Percentiles rank a stretch among this genome's conserved stretches.
Conservation (phyloP, 2,797 vertebrate species). For the Cichlasoma orientale region DNA sequence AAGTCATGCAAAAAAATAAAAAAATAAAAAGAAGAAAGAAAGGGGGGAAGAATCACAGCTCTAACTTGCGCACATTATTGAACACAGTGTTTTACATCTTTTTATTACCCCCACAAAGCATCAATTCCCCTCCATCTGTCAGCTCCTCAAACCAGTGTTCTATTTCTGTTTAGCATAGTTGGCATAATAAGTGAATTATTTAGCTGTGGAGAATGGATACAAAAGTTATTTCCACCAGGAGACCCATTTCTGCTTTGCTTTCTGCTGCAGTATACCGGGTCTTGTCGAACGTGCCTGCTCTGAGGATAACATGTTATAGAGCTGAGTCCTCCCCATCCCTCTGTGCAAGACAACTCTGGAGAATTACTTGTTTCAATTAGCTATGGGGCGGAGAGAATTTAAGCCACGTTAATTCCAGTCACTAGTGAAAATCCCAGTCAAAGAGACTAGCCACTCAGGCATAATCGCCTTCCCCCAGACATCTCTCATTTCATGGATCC, state of each 20-base stretch:
- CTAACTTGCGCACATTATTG: conserved; percentile 48
- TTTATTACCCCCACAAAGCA: conserved; percentile 47
- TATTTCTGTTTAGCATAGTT: conserved; percentile 51
- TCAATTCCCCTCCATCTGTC: conserved; percentile 40
- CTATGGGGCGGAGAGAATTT: conserved; percentile 70
- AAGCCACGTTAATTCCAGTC: conserved; percentile 78
- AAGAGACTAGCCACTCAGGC: conserved; percentile 59
- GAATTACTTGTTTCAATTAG: conserved; percentile 82
- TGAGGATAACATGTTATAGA: conserved; percentile 59
- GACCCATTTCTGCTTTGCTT: conserved; percentile 28
- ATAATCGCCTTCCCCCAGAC: conserved; percentile 74
- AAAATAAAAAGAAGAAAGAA: background rate
- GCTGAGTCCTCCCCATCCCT: conserved; percentile 42
- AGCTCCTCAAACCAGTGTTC: conserved; percentile 46
- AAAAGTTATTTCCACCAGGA: conserved; percentile 54
- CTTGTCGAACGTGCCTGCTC: conserved; percentile 51
- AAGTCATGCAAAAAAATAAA: conserved; percentile 24
- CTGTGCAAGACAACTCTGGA: conserved; percentile 58
- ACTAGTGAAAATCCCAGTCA: conserved; percentile 66
- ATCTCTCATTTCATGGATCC: conserved; percentile 68
- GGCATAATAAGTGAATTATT: conserved; percentile 60
- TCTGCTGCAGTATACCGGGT: conserved; percentile 18
- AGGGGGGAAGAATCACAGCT: conserved; percentile 4
- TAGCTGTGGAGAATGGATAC: conserved; percentile 49
- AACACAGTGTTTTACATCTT: conserved; percentile 50